These are phyloP conservation scores for Aplochiton taeniatus DNA, from an alignment of 2,797 vertebrate genomes.

Conservation along the genomic window DNA sequence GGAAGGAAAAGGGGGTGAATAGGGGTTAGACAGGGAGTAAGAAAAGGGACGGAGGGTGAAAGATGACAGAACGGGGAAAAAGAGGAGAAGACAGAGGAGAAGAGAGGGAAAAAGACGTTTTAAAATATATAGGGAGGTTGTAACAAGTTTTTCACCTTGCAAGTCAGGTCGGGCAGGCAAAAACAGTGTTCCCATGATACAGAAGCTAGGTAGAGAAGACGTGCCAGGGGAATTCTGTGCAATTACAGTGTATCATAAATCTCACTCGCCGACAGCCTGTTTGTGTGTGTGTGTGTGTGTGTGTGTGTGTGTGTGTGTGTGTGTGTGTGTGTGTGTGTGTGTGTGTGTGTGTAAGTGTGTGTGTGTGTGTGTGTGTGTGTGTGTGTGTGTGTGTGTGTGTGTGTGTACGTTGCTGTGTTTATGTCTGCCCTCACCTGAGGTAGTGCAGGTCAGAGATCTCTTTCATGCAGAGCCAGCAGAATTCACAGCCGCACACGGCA, in stretches of 20 bases:
- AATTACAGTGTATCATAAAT: no score
- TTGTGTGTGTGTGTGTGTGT: neutral
- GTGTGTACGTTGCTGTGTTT: neutral
- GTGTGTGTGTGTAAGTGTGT: conserved; percentile 12
- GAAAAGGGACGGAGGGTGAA: neutral
- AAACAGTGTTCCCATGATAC: no score
- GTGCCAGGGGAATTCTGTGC: no score
- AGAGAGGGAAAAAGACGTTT: no score
- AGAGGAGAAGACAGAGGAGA: neutral
- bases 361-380: neutral
- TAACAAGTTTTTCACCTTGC: no score
- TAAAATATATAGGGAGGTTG: neutral
- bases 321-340: neutral
- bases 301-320: conserved; percentile 1
- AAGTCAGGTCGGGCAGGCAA: no score
- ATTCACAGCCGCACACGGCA: conserved; percentile 96
- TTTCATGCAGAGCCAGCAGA: conserved; percentile 99
- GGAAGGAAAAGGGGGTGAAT: no score
- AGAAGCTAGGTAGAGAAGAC: no score
- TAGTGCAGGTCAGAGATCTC: conserved; percentile 99
- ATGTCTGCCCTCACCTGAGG: conserved; percentile 84
- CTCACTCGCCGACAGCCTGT: no score
- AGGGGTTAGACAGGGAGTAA: neutral
- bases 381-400: conserved; percentile 11
- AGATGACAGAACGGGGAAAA: neutral